Base-by-base conservation (phyloP, 1,140 invertebrate genomes). In the Drosophila nebulosa region DNA sequence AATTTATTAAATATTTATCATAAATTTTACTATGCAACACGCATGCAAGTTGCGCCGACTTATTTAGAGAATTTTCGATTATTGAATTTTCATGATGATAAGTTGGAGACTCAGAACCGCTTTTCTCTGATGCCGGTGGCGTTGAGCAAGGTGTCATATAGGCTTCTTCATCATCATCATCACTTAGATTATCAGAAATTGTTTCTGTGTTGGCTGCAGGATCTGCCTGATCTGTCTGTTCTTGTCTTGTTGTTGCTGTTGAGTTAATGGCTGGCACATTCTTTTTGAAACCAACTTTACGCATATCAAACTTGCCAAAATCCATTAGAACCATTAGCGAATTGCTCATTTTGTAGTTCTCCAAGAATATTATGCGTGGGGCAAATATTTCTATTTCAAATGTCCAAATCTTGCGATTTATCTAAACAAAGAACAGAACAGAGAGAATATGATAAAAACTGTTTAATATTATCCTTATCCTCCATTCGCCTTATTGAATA, bases 101-200 rank as follows among this genome's bases (percentile, higher is more conserved):
- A 0, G 85, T 88, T 0, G 89, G 90, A 3, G 92, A 92, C 1
- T 93, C 90, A 0, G 93, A 93, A 22, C 93, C 93, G 79, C 94
- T 95, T 50, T 93, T 94, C 77, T 95, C 93, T 79, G 95, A 96
- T 10, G 94, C 95, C n/a, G 96, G 96, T 5, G 97, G 97, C 12
- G 97, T 98, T 3, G 97, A 98, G 85, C 97, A 97, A 9, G 97
- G 98, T 3, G 98, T 99, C 90, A 97, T 94, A 91, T 97, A 99
- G 78, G 94, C 93, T 69, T 96, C 95, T 74, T 93, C 93, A 74
- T 93, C 95, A 74, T 93, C 93, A 74, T 93, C 93, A 27, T 91
- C 90, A 18, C 60, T 63, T 18, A 39, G 26, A 27, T 71, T 36
- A 22, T 57, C 26, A 21, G 64, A 51, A n/a, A 22, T 63, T 35